A percentile compares a stretch with the other conserved stretches of the same genome.
Evolutionary conservation across 2,888 invertebrate species (phyloP).

Genomic region (Erannis defoliaria): DNA sequence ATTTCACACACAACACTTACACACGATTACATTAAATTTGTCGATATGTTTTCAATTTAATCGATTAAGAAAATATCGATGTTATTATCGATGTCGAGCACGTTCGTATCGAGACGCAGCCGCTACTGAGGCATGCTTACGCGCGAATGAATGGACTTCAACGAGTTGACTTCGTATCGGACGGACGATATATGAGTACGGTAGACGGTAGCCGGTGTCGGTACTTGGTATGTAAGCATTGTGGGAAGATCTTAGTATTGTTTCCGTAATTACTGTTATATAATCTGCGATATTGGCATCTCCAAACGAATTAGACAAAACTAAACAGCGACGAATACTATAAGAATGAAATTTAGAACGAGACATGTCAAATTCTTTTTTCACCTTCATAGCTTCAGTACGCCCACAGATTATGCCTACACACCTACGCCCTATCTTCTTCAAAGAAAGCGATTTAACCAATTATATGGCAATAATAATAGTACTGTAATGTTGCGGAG

Average conservation of each 20-base stretch:
- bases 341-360: too few relatives aligned
- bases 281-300: conserved; percentile 21
- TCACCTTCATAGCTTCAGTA: too few relatives aligned
- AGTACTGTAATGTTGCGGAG: too few relatives aligned
- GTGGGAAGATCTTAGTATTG: conserved; percentile 38
- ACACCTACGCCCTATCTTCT: too few relatives aligned
- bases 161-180: conserved; percentile 11
- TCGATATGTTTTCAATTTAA: conserved; percentile 27
- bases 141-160: conserved; percentile 71
- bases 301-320: neutral
- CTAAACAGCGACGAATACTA: neutral
- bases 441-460: too few relatives aligned
- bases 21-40: neutral
- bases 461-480: too few relatives aligned
- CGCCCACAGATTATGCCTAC: too few relatives aligned
- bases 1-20: conserved; percentile 38
- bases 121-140: conserved; percentile 69
- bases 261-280: too few relatives aligned
- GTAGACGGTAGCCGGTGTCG: conserved; percentile 33
- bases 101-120: conserved; percentile 63
- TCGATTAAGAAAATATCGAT: conserved; percentile 61
- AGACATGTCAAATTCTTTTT: too few relatives aligned
- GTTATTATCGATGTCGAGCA: conserved; percentile 50
- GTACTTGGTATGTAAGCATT: too few relatives aligned
- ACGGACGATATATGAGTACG: conserved; percentile 4